Evolutionary conservation across 2,113 vertebrate species (phyloP), one percentile per base, ranked within the genome.

Genomic region (Osmerus eperlanus): DNA sequence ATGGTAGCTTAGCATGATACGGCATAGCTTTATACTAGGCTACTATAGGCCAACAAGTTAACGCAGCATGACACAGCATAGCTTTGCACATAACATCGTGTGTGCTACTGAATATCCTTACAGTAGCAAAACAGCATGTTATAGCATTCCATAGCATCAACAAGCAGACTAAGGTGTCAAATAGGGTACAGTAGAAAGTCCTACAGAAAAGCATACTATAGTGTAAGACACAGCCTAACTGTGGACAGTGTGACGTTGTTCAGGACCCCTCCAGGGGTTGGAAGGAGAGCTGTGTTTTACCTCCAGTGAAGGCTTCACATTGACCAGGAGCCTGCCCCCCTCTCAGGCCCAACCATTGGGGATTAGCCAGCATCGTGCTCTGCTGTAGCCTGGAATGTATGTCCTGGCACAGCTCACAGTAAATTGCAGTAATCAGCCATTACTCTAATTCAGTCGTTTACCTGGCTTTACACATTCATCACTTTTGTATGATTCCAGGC

Each of bases 391-490:
- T 81, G 80, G 80, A 86, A 83, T 85, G 79, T 69, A 79, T 77
- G 76, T 86, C 82, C 86, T 87, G 89, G 87, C 85, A 81, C 59
- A 29, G 73, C 78, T 84, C 67, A 59, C 80, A 71, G 82, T 75
- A 87, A 90, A 87, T 90, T 85, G 81, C 87, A 72, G 78, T 85
- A 88, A 86, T 89, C 83, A 88, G 81, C 87, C 83, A 84, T 87
- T 88, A 83, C 79, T 86, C 71, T 82, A 87, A 87, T 88, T 79
- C 85, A 85, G 78, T 78, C 76, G 80, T 90, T 90, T 88, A 87
- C 78, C 83, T 81, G 86, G 84, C 81, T 83, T 78, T 78, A 86
- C 83, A 84, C 88, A 89, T 91, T 83, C 83, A 91, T 90, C 86
- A 88, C 82, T 82, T 84, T 81, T 72, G 78, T 83, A 62, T 76